Evolutionary conservation across 2,888 invertebrate genomes (phyloP), one percentile per base, ranked within the genome.

Genomic region (Luffia ferchaultella): DNA sequence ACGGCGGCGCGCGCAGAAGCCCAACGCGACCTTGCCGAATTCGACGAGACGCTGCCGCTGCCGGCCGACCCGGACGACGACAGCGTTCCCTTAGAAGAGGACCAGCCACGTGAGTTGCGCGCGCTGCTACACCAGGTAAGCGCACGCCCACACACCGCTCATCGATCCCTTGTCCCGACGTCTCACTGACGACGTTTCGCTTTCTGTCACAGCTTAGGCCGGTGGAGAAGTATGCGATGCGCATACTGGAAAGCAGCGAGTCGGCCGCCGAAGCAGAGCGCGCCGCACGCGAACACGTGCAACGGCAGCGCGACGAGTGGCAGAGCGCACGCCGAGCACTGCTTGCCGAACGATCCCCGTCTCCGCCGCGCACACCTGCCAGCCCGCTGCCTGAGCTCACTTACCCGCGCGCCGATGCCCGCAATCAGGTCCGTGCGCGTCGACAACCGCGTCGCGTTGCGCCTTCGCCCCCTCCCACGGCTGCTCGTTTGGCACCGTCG

Each of bases 181-280:
- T n/a, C n/a, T n/a, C n/a, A n/a, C n/a, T n/a, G n/a, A n/a, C n/a
- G n/a, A n/a, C n/a, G n/a, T n/a, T n/a, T n/a, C n/a, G n/a, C n/a
- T n/a, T n/a, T n/a, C n/a, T n/a, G 59, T 18, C 51, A 45, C 83
- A 98, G 97, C 78, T 98, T 55, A 92, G 93, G 40, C 95, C 97
- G 1, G 91, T 99, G 54, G 98, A 99, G 79, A 89, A 93, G 50
- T 98, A 97, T 78, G 98, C 98, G 16, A 94, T 98, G 89, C 88
- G 90, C 18, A 92, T 95, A 66, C 92, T 98, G 60, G 98, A 98
- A 77, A 89, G 90, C 59, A 92, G 94, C 51, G 92, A 93, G 73
- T 88, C 88, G n/a, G 90, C 89, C 84, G 90, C 91, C 16, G 88
- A 88, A 63, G 93, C 93, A 0, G 96, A 97, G 54, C 90, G 91